Evolutionary conservation across 2,888 invertebrate species (phyloP).

Genomic region (Apoda limacodes): DNA sequence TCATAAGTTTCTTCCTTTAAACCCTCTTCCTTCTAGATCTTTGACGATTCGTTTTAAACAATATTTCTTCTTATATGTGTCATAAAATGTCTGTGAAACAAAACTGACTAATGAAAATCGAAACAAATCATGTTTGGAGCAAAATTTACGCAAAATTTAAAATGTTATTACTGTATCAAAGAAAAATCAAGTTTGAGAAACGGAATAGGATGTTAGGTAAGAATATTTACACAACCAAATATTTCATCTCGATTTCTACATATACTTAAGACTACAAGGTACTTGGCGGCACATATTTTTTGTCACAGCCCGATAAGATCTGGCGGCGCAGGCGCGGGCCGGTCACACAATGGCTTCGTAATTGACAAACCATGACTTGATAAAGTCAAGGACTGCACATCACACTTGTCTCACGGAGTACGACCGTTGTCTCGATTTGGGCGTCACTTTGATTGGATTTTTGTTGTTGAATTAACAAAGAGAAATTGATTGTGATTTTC

Average conservation of each 20-base stretch:
- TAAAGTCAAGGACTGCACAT: conserved; percentile 45
- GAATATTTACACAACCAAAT: conserved; percentile 5
- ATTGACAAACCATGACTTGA: conserved; percentile 66
- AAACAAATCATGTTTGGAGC: no score
- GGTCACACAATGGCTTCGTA: conserved; percentile 50
- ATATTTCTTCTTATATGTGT: no score
- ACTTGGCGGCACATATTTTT: conserved; percentile 32
- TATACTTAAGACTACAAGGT: conserved; percentile 1
- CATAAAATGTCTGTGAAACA: no score
- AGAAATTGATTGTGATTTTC: conserved; percentile 13
- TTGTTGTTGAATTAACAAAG: conserved; percentile 3
- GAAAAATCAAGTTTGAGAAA: no score
- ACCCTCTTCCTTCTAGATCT: no score
- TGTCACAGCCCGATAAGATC: conserved; percentile 51
- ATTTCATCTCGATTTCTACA: conserved; percentile 3
- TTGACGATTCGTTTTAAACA: no score
- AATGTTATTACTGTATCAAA: no score
- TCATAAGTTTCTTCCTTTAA: no score
- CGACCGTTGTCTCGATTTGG: conserved; percentile 19
- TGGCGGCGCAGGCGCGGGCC: conserved; percentile 26
- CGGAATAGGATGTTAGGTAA: no score
- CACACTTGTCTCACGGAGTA: conserved; percentile 29
- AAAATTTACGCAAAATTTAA: no score
- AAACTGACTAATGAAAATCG: no score
- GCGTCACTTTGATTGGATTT: conserved; percentile 13